Evolutionary conservation across 2,113 vertebrate species (phyloP), one percentile per base, ranked within the genome.

Genomic region (Meriones unguiculatus): DNA sequence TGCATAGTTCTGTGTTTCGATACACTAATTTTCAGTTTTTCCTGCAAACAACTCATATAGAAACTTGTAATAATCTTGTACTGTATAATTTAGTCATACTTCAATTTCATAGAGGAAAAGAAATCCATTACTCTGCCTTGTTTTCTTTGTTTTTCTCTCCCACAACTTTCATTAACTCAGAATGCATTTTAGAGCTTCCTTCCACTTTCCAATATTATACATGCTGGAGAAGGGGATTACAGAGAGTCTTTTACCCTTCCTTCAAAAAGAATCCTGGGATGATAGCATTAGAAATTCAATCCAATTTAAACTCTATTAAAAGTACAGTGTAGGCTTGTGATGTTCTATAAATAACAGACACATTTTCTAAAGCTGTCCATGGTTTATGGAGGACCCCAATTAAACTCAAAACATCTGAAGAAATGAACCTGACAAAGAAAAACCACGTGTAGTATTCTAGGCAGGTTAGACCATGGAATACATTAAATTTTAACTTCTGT

Each of bases 281-380:
- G 88, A 94, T 95, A 95, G 65, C 20, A 17, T 95, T 90, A 95
- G 76, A 93, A 88, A 97, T 95, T 96, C 77, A 87, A 92, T 95
- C 80, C 90, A 96, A 90, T 93, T 97, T 95, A 97, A 96, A 81
- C 73, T 95, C 94, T 96, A 92, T 76, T 95, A 93, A 97, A 98
- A 97, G 80, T 97, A 98, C 95, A 95, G 62, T 96, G 89, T 97
- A 93, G 92, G 93, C 70, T 97, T 97, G 76, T 89, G 81, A 95
- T 95, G 20, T 59, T 96, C 96, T 95, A 89, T 86, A 96, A 95
- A 95, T 93, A 97, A 96, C 93, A 95, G 84, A 75, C 90, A 97
- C 90, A 86, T 32, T 35, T 76, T 94, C 91, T 92, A 94, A 50
- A 92, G 94, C 90, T 97, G 90, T 87, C 64, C 67, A 54, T 86